Percentiles rank a stretch among this genome's conserved stretches.
These are phyloP conservation scores for Drosophila lacicola DNA, from an alignment of 2,888 invertebrate species.

Conservation along the genomic window DNA sequence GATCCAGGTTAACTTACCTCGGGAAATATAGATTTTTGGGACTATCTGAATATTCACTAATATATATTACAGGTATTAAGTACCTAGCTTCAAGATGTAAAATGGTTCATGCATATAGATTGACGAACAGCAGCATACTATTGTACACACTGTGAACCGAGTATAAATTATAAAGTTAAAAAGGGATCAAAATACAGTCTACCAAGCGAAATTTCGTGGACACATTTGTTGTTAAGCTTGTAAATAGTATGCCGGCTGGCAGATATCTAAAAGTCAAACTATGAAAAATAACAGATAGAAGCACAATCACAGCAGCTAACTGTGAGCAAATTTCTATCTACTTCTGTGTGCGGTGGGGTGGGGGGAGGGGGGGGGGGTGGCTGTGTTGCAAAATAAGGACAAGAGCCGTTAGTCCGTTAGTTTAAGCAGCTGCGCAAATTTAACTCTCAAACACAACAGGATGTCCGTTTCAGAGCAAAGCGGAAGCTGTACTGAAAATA, in stretches of 20 bases:
- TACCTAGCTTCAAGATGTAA: not conserved
- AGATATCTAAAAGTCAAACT: conserved; percentile 30
- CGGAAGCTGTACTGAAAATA: conserved; percentile 81
- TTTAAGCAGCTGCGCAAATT: conserved; percentile 66
- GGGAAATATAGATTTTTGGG: no score
- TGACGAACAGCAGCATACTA: no score
- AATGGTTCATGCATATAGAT: no score
- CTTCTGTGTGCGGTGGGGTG: conserved; percentile 8
- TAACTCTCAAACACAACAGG: conserved; percentile 77
- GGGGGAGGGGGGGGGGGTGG: not conserved
- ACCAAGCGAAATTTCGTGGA: not conserved
- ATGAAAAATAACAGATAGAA: conserved; percentile 1
- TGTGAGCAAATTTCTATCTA: conserved; percentile 22
- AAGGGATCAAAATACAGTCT: not conserved
- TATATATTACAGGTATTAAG: not conserved
- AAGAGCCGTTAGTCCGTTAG: conserved; percentile 39
- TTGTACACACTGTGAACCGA: no score
- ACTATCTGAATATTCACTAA: no score
- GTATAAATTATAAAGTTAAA: no score
- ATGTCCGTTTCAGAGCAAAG: conserved; percentile 70
- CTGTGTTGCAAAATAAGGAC: conserved; percentile 1
- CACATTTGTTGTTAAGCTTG: not conserved
- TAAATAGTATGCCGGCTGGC: conserved; percentile 7
- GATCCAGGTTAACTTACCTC: no score
- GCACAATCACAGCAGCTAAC: conserved; percentile 17